Evolutionary conservation across 2,888 invertebrate species (phyloP), one percentile per base, ranked within the genome.

Genomic region (Pollenia amentaria): DNA sequence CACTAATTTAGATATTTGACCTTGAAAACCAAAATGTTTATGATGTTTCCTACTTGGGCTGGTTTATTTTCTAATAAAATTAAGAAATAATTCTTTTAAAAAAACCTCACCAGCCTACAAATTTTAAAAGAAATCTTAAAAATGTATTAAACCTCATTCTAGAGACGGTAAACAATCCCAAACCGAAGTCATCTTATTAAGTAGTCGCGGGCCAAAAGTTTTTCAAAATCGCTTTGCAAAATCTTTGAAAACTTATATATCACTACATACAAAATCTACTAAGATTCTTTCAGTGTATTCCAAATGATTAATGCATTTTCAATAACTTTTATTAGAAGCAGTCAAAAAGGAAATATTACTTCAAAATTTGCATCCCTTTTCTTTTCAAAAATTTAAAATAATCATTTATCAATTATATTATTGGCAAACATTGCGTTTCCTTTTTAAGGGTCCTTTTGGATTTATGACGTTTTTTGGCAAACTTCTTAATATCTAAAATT

Each of bases 381-480:
- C 8, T 40, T 60, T 60, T 2, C 42, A 16, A 12, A 42, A 72
- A 46, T 64, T 77, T 42, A 38, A 75, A 69, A 69, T 77, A 73
- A 89, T 88, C 88, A 88, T 88, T 88, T 88, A 89, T 89, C 89
- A 89, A 89, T 89, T 89, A 88, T 77, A 87, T 88, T 88, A 89
- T 89, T 89, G 88, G 88, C 89, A 89, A 89, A 89, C 87, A 88
- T 87, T 88, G 85, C 78, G 88, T 87, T 67, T 65, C 40, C 75
- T 53, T 62, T 79, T 69, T 18, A 57, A 21, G 3, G 29, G 10
- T 55, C 46, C 21, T n/a, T 76, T 64, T 62, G 38, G 70, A 53
- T 42, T 53, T 65, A 21, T 46, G 12, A 8, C 67, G 21, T 51
- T 48, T 67, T 76, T 51, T 81, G n/a, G 42, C 76, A 77, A 77